A percentile compares a stretch with the other conserved stretches of the same genome.
Conservation (phyloP, 2,797 vertebrate species). For the Meda fulgida region DNA sequence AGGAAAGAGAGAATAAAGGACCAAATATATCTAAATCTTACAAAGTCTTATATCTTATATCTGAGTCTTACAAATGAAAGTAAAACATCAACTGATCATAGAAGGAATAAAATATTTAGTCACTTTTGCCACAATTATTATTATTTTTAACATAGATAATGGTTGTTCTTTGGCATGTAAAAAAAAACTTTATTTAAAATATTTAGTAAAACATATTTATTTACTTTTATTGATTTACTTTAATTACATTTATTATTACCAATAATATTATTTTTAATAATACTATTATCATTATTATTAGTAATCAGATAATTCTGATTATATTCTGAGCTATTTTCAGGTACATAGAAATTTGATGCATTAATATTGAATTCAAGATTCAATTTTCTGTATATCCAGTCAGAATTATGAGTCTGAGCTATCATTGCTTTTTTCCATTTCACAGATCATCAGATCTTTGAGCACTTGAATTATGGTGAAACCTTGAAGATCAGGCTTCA, state of each 20-base stretch:
- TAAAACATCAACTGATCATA: not conserved
- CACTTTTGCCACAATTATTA: not conserved
- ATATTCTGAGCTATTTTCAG: not conserved
- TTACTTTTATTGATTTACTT: too few species aligned
- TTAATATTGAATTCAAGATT: not conserved
- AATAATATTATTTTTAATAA: not conserved
- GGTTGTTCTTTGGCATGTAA: not conserved
- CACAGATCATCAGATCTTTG: conserved; percentile 76
- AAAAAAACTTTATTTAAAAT: too few species aligned
- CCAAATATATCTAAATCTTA: too few species aligned
- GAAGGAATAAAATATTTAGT: not conserved
- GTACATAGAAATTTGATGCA: not conserved
- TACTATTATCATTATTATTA: not conserved
- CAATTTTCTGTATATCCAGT: not conserved
- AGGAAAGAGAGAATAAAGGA: not conserved
- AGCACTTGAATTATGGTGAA: conserved; percentile 58
- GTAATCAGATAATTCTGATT: not conserved
- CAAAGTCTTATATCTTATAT: too few species aligned
- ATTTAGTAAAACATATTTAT: too few species aligned
- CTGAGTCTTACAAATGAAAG: not conserved
- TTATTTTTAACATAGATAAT: not conserved
- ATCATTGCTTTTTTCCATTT: not conserved
- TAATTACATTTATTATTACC: too few species aligned
- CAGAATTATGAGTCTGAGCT: not conserved
- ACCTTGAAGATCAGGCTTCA: conserved; percentile 76